Conservation (phyloP, 2,113 vertebrate genomes). For the Chionis minor region DNA sequence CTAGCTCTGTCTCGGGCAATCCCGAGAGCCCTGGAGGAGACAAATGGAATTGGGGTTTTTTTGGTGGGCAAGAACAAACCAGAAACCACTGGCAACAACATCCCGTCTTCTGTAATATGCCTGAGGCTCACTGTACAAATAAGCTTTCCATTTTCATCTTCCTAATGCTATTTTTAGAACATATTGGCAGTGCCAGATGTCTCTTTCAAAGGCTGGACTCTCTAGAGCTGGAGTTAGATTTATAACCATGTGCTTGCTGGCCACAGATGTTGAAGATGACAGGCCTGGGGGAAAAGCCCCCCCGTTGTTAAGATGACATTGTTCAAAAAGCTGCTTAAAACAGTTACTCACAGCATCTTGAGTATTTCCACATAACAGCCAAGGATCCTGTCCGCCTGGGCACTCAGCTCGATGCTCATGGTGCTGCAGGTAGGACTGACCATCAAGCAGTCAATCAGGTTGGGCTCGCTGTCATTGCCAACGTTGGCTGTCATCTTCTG, state of each 20-base stretch:
- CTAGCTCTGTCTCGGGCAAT: background rate
- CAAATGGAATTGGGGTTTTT: background rate
- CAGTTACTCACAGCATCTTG: conserved; percentile 93
- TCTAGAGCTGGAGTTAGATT: background rate
- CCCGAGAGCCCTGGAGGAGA: background rate
- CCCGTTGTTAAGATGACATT: background rate
- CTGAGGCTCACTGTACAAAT: conserved; percentile 28
- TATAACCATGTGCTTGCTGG: background rate
- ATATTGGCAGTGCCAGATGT: conserved; percentile 50
- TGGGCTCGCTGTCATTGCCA: conserved; percentile 92
- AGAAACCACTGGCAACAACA: conserved; percentile 31
- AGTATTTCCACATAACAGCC: conserved; percentile 97
- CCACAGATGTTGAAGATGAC: conserved; percentile 11
- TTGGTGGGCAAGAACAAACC: conserved; percentile 6
- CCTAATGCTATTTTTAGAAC: conserved; percentile 56
- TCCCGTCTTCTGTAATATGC: background rate
- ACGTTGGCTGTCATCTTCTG: conserved; percentile 85
- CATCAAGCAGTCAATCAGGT: conserved; percentile 97
- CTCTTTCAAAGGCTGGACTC: conserved; percentile 25
- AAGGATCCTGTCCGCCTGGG: conserved; percentile 93
- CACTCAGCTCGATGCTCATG: conserved; percentile 95
- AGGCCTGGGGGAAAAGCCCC: background rate
- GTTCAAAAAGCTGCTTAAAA: background rate
- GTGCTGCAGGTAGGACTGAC: conserved; percentile 94
- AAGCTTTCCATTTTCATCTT: conserved; percentile 41